phyloP scores from a whole-genome alignment of 2,797 vertebrate genomes.

The Squalus acanthias region DNA sequence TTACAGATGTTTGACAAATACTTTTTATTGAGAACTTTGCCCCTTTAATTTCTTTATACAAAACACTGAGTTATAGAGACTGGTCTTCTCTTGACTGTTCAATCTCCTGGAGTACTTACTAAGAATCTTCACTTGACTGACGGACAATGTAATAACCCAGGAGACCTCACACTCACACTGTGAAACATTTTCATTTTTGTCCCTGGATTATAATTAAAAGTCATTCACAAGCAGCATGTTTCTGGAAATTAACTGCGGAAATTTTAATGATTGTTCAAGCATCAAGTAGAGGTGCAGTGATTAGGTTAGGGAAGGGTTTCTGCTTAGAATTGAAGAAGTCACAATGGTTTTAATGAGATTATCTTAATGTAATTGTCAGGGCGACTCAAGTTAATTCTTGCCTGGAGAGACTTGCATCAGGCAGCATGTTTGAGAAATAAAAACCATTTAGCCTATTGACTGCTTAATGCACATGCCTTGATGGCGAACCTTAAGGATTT shows the following conservation, averaged over 20 bases:
- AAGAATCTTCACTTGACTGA: neutral
- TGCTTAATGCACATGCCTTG: neutral
- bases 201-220: slow-evolving; percentile 15
- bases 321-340: neutral
- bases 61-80: neutral
- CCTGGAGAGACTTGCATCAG: neutral
- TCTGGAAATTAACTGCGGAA: slow-evolving; percentile 1
- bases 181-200: slow-evolving; percentile 2
- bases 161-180: neutral
- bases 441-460: slow-evolving; percentile 22
- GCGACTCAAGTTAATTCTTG: neutral
- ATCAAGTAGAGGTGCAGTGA: neutral
- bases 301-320: slow-evolving; percentile 12
- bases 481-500: neutral
- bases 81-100: neutral
- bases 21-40: neutral
- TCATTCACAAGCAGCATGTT: neutral
- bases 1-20: neutral
- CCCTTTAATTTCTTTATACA: slow-evolving; percentile 7
- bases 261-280: slow-evolving; percentile 30
- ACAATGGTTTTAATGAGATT: neutral
- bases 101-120: neutral
- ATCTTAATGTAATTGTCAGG: neutral
- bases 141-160: neutral
- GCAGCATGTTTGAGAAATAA: neutral